Base-by-base conservation (phyloP, 2,113 vertebrate genomes). In the Dasyurus viverrinus region DNA sequence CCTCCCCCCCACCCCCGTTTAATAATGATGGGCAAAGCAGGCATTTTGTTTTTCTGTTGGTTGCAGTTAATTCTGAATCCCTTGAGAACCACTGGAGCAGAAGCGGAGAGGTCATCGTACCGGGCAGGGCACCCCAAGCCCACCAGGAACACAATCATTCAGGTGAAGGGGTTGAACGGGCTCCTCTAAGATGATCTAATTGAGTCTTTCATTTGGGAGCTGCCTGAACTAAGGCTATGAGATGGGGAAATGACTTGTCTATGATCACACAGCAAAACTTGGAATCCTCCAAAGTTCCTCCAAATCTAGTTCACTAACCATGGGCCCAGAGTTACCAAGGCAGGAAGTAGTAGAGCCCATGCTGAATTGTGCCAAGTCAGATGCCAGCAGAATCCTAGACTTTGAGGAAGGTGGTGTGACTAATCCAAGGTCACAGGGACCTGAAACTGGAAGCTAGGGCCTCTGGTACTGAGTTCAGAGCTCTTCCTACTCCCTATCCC, bases 1-100 rank as follows among this genome's bases (percentile, higher is more conserved):
- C 48, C 48, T 6, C 48, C 48, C 48, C 48, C 48, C 5, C 48
- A 3, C 3, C 48, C 48, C 48, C 48, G 46, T 60, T 92, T 92
- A 26, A 94, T 92, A 24, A 94, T 91, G 95, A 89, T 60, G 92
- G 96, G 60, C 90, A 91, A 93, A 89, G 94, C 96, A 94, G 53
- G 22, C 54, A 55, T 89, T 94, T 57, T 96, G 93, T 94, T 93
- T 92, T 96, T 60, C 23, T 50, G 30, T 89, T 23, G 47, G 57
- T 95, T 96, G 89, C 42, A 54, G 52, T 47, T 16, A n/a, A 68
- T 36, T 84, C n/a, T 57, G 91, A 94, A 97, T 93, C 93, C 89
- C 89, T 95, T 96, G 55, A 36, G 60, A 42, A 36, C n/a, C 19
- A 42, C 36, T 42, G n/a, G 36, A 84, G 16, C n/a, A 42, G 30